Evolutionary conservation across 2,888 invertebrate species (phyloP).

Genomic region (Calameuta pallipes): DNA sequence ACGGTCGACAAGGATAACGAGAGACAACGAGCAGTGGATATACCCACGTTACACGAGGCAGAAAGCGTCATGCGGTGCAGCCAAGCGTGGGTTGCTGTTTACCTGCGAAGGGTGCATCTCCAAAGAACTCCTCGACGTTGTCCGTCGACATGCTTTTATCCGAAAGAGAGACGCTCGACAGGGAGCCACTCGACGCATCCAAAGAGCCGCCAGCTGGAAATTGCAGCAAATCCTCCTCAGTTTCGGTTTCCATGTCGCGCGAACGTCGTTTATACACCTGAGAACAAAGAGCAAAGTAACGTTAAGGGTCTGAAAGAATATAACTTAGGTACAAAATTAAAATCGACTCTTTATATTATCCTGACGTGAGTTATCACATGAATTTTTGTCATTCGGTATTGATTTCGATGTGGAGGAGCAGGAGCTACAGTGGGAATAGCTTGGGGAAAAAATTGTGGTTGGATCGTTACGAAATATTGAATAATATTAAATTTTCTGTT

Average conservation of each 20-base stretch:
- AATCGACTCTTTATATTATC: neutral
- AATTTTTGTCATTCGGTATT: neutral
- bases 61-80: conserved; percentile 67
- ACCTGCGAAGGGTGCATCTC: conserved; percentile 91
- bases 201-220: conserved; percentile 66
- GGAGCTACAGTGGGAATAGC: neutral
- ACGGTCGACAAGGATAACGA: conserved; percentile 57
- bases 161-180: conserved; percentile 78
- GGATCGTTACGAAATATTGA: neutral
- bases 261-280: conserved; percentile 88
- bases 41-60: conserved; percentile 63
- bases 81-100: conserved; percentile 68
- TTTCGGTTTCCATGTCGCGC: conserved; percentile 87
- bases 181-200: conserved; percentile 78
- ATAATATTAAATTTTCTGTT: conserved; percentile 5
- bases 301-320: neutral
- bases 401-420: neutral
- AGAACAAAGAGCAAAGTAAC: conserved; percentile 21
- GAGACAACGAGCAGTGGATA: conserved; percentile 50
- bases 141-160: conserved; percentile 85
- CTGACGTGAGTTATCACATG: neutral
- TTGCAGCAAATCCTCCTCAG: conserved; percentile 71
- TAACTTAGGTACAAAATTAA: neutral
- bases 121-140: conserved; percentile 86
- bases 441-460: neutral